phyloP scores from a whole-genome alignment of 2,888 invertebrate genomes.

The Marronus borbonicus region DNA sequence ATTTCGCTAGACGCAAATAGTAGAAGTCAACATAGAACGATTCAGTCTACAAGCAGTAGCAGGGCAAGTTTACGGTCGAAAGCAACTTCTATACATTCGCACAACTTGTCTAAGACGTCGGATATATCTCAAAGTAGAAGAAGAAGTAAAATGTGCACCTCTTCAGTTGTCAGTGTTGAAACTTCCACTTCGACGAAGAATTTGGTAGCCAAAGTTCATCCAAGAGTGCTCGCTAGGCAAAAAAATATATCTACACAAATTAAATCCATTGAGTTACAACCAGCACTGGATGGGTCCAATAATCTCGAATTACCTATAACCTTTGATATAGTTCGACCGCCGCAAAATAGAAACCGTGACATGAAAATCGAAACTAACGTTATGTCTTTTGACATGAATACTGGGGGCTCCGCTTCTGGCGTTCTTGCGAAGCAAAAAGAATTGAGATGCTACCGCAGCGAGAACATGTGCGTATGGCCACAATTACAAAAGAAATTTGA shows the following conservation, averaged over 20 bases:
- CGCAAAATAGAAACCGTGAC: conserved; percentile 12
- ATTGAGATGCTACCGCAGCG: conserved; percentile 30
- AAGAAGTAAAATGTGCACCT: not conserved
- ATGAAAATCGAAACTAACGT: conserved; percentile 49
- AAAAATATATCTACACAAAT: not conserved
- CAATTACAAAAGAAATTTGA: conserved; percentile 33
- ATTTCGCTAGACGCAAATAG: not conserved
- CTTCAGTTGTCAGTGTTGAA: not conserved
- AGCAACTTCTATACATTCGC: not conserved
- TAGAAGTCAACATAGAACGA: not conserved
- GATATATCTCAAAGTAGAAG: not conserved
- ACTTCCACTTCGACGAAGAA: conserved; percentile 13
- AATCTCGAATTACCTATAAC: conserved; percentile 43
- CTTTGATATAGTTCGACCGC: conserved; percentile 30
- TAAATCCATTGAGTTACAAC: conserved; percentile 20
- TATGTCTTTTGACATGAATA: conserved; percentile 39
- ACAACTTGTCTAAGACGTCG: not conserved
- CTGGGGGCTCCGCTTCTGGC: not conserved
- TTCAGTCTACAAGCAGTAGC: not conserved
- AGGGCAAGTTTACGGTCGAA: not conserved
- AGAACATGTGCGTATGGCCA: conserved; percentile 45
- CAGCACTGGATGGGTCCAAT: conserved; percentile 4
- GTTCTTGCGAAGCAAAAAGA: not conserved
- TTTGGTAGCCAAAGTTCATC: conserved; percentile 19
- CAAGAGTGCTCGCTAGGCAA: not conserved